A percentile compares a stretch with the other conserved stretches of the same genome.
phyloP scores from a whole-genome alignment of 2,113 vertebrate genomes.

The Microcebus jonahi region DNA sequence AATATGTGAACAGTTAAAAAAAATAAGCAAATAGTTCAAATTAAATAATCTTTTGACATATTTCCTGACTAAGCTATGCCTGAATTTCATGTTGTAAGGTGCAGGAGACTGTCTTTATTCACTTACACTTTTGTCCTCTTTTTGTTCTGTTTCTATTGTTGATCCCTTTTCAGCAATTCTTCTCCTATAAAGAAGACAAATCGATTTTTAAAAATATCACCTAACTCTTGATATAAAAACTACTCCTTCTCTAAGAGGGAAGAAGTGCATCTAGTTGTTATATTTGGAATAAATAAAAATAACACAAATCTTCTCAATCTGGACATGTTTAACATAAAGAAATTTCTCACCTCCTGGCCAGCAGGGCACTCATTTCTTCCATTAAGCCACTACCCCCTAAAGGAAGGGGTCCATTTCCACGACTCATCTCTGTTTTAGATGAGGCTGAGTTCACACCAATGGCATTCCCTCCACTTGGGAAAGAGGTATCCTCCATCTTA shows the following conservation, averaged over 20 bases:
- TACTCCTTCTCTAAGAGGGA: neutral
- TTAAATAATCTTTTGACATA: neutral
- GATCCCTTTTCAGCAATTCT: constrained; percentile 98
- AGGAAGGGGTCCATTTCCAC: constrained; percentile 95
- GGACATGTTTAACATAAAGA: neutral
- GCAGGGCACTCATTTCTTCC: constrained; percentile 99
- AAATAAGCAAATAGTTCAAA: neutral
- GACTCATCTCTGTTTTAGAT: constrained; percentile 90
- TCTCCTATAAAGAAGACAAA: constrained; percentile 89
- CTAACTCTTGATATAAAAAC: neutral
- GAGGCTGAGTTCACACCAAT: constrained; percentile 76
- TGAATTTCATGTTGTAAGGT: neutral
- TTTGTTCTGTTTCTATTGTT: constrained; percentile 93
- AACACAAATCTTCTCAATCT: neutral
- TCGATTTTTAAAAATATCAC: constrained; percentile 23
- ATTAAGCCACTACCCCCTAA: constrained; percentile 94
- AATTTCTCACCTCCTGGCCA: constrained; percentile 94
- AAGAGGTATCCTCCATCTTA: constrained; percentile 91
- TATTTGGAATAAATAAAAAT: neutral
- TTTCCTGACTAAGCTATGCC: neutral
- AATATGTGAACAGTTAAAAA: neutral
- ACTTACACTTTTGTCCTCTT: constrained; percentile 93
- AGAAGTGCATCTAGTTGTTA: neutral
- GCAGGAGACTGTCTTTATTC: too few species aligned
- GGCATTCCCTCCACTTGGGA: constrained; percentile 83